Conservation (phyloP, 2,113 vertebrate species). For the zebrafish (Danio rerio) region GRCz12tu NC_133194.1:8276001-8276500, state of each 20-base stretch:
- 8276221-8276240: background rate
- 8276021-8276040: slow-evolving; percentile 16
- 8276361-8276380: background rate
- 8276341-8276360: background rate
- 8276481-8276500: background rate
- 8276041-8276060: slow-evolving; percentile 33
- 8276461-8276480: background rate
- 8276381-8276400: slow-evolving; percentile 22
- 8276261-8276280: background rate
- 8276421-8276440: background rate
- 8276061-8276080: slow-evolving; percentile 16
- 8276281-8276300: background rate
- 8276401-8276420: slow-evolving; percentile 43
- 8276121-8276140: background rate
- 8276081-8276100: background rate
- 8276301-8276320: slow-evolving; percentile 20
- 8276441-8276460: background rate
- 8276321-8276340: slow-evolving; percentile 11
- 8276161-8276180: background rate
- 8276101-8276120: background rate
- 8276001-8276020: slow-evolving; percentile 17
- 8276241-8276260: no score
- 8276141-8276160: background rate
- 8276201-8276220: background rate
- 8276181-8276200: background rate